These are phyloP conservation scores for Aviceda subcristata DNA, from an alignment of 2,113 vertebrate genomes.

Conservation along the genomic window DNA sequence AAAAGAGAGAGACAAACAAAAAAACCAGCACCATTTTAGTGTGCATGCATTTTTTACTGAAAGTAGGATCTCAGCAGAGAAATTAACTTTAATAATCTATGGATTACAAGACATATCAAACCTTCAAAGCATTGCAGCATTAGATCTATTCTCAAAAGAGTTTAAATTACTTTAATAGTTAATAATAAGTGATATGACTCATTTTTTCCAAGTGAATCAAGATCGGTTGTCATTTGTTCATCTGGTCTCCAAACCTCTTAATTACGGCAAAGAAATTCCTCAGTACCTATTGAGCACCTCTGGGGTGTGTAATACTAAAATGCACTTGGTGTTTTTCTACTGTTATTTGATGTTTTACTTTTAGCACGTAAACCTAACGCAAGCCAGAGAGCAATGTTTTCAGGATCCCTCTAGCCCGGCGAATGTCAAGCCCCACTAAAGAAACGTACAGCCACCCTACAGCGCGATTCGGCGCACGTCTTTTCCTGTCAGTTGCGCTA, in stretches of 20 bases:
- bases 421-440: not conserved
- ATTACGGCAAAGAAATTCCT: slow-evolving; percentile 5
- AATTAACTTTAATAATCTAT: slow-evolving; percentile 79
- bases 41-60: slow-evolving; percentile 47
- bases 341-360: not conserved
- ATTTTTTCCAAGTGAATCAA: slow-evolving; percentile 58
- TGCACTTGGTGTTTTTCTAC: not conserved
- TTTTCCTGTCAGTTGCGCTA: not conserved
- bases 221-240: slow-evolving; percentile 54
- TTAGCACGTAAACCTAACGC: not conserved
- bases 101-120: slow-evolving; percentile 75
- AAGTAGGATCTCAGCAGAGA: slow-evolving; percentile 72
- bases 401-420: not conserved
- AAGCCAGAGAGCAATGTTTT: not conserved
- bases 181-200: slow-evolving; percentile 67
- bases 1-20: slow-evolving; percentile 44
- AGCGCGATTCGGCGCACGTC: not conserved
- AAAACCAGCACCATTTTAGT: slow-evolving; percentile 24
- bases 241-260: slow-evolving; percentile 41
- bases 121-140: slow-evolving; percentile 67
- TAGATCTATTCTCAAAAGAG: slow-evolving; percentile 72
- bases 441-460: not conserved
- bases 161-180: slow-evolving; percentile 72
- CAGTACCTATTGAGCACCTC: not conserved
- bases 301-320: not conserved